phyloP scores from a whole-genome alignment of 2,797 vertebrate species.

The Rhinatrema bivittatum region DNA sequence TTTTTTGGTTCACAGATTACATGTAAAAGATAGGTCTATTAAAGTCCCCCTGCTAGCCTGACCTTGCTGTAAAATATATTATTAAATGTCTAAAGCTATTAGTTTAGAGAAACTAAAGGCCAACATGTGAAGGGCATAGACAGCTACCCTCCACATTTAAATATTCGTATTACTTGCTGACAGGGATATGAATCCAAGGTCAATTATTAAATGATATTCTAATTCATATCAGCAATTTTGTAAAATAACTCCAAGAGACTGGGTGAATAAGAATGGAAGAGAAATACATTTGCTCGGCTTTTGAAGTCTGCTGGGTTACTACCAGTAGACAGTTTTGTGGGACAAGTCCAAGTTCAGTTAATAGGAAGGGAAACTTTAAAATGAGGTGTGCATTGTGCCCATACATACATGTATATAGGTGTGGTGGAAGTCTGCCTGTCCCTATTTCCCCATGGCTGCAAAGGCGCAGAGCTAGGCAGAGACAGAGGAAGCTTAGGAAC shows the following conservation, averaged over 20 bases:
- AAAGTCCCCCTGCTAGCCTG: conserved; percentile 53
- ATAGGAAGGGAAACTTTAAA: too few relatives aligned
- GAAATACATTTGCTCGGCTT: too few relatives aligned
- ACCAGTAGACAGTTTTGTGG: too few relatives aligned
- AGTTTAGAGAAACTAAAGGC: conserved; percentile 35
- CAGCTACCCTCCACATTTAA: conserved; percentile 21
- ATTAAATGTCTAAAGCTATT: conserved; percentile 65
- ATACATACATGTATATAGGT: too few relatives aligned
- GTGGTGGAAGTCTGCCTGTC: too few relatives aligned
- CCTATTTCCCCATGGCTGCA: too few relatives aligned
- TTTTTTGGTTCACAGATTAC: conserved; percentile 51
- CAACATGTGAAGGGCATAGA: conserved; percentile 32
- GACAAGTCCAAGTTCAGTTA: too few relatives aligned
- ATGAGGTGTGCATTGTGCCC: too few relatives aligned
- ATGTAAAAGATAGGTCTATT: conserved; percentile 56
- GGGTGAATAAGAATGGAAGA: conserved; percentile 13
- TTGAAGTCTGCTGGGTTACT: too few relatives aligned
- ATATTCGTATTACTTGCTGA: conserved; percentile 12
- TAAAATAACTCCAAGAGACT: neutral
- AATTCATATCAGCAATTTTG: conserved; percentile 6
- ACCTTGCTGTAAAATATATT: conserved; percentile 66
- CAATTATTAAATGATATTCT: conserved; percentile 12
- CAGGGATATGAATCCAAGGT: conserved; percentile 20
- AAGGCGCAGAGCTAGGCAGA: too few relatives aligned
- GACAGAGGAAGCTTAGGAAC: too few relatives aligned